Evolutionary conservation across 2,888 invertebrate genomes (phyloP), one percentile per base, ranked within the genome.

Genomic region (Spialia ferax): DNA sequence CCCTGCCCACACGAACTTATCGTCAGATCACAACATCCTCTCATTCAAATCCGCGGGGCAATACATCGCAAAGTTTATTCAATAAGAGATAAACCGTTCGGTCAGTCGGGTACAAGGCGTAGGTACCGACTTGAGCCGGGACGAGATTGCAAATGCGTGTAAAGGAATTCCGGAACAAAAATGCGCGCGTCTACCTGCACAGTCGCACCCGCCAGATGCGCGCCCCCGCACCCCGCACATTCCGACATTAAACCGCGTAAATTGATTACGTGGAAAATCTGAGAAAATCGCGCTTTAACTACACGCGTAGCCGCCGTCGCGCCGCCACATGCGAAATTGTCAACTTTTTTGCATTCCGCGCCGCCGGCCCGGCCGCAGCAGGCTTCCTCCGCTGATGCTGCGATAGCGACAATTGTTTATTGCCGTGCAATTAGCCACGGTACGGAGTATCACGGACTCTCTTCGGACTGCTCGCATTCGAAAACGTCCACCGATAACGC

Each of bases 151-250:
- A 89, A 92, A 92, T 93, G 87, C 81, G 84, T 85, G 86, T 85
- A 83, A 87, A 88, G 87, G 87, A 89, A 92, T 92, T 89, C 89
- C 86, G 87, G 87, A 87, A 89, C 87, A 91, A 91, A 90, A 90
- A 89, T 88, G 84, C 80, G 80, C 80, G 82, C 86, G 80, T 85
- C 86, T 89, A 90, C 88, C 90, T 89, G 88, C 78, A 76, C 76
- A 54, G 66, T 76, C 80, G 79, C 79, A 84, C 75, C 79, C 82
- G 81, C 81, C 87, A 85, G 86, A 84, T 85, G 86, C 79, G 77
- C 76, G 74, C 71, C 65, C 71, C 73, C 74, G 76, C 76, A 75
- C 72, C 77, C 75, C 69, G 66, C 79, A 79, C 85, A 82, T 85
- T 80, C 86, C 83, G 74, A 76, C 79, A 81, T 82, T 78, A 79